phyloP scores from a whole-genome alignment of 2,113 vertebrate genomes.

The Xiphophorus maculatus region DNA sequence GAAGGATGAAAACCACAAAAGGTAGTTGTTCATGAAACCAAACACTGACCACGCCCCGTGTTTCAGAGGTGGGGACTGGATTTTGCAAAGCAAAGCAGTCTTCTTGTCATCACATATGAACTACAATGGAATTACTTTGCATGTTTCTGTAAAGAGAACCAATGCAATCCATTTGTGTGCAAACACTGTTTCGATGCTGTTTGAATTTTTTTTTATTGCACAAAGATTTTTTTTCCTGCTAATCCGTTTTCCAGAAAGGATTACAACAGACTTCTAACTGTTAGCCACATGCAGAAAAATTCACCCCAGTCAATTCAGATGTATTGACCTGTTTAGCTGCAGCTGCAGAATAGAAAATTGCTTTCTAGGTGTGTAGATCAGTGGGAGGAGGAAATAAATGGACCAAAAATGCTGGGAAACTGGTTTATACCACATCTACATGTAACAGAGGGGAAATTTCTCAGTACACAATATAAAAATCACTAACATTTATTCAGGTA shows the following conservation, averaged over 20 bases:
- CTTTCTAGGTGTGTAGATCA: background rate
- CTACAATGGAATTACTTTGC: conserved; percentile 21
- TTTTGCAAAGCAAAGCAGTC: conserved; percentile 48
- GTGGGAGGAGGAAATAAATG: background rate
- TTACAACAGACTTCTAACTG: background rate
- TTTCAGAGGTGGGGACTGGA: background rate
- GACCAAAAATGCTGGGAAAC: no score
- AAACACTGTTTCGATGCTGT: background rate
- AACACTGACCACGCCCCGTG: background rate
- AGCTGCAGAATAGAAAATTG: background rate
- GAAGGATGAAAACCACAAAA: background rate
- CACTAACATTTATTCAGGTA: no score
- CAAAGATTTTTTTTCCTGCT: background rate
- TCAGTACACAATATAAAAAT: no score
- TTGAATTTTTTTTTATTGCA: background rate
- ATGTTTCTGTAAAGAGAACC: conserved; percentile 24
- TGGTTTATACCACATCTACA: background rate
- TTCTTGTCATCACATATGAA: conserved; percentile 12
- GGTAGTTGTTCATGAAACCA: conserved; percentile 9
- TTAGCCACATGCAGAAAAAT: background rate
- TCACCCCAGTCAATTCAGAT: background rate
- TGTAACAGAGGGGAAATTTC: no score
- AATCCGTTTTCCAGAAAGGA: background rate
- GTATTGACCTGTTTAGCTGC: no score
- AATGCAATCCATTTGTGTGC: background rate